Percentiles rank a stretch among this genome's conserved stretches.
These are phyloP conservation scores for Drosophila borealis DNA, from an alignment of 2,888 invertebrate genomes.

Conservation along the genomic window DNA sequence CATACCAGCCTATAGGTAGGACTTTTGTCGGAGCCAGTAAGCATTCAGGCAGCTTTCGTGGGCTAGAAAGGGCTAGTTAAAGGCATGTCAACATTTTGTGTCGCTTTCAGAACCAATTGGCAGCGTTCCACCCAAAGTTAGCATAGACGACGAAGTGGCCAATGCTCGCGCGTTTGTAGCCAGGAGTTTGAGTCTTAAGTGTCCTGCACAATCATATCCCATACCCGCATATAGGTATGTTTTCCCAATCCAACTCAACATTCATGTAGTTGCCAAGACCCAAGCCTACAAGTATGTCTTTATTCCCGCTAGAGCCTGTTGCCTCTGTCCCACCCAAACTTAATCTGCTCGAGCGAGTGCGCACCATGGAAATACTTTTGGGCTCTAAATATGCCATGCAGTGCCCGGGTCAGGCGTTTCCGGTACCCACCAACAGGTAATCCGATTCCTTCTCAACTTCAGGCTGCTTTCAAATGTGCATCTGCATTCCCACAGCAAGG, in stretches of 20 bases:
- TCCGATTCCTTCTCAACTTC: constrained; percentile 90
- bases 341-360: constrained; percentile 88
- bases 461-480: constrained; percentile 87
- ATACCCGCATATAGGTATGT: constrained; percentile 90
- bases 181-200: constrained; percentile 87
- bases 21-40: too few relatives aligned
- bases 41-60: constrained; percentile 47
- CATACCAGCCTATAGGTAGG: constrained; percentile 90
- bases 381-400: constrained; percentile 87
- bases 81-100: not conserved
- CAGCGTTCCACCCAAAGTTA: constrained; percentile 88
- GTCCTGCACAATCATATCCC: constrained; percentile 91
- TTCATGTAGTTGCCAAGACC: constrained; percentile 58
- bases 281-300: not conserved
- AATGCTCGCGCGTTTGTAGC: constrained; percentile 71
- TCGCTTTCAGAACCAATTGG: constrained; percentile 85
- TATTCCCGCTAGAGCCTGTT: constrained; percentile 84
- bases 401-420: constrained; percentile 91
- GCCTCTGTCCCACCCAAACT: constrained; percentile 88
- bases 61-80: not conserved
- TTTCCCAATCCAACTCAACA: constrained; percentile 39
- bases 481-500: not conserved
- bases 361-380: constrained; percentile 86
- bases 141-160: constrained; percentile 85
- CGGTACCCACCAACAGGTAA: constrained; percentile 86